These are phyloP conservation scores for Corbicula japonica DNA, from an alignment of 2,888 invertebrate genomes.

Conservation along the genomic window DNA sequence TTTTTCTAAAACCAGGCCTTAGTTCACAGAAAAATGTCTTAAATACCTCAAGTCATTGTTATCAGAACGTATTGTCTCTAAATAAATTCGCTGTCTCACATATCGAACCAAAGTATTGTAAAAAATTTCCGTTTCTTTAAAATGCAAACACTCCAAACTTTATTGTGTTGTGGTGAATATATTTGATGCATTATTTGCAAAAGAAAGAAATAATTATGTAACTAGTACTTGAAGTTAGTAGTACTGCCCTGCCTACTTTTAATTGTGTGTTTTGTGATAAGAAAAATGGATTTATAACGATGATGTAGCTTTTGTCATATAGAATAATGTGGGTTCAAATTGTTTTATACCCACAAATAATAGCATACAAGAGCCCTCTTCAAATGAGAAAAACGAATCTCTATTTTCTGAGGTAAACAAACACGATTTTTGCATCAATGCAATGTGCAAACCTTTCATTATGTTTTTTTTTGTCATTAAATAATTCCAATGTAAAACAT, in stretches of 20 bases:
- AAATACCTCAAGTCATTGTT: constrained; percentile 22
- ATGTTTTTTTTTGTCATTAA: too few species aligned
- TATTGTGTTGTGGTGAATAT: constrained; percentile 40
- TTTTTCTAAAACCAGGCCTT: constrained; percentile 26
- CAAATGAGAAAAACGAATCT: too few species aligned
- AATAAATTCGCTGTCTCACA: constrained; percentile 14
- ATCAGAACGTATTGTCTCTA: constrained; percentile 16
- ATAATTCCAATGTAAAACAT: too few species aligned
- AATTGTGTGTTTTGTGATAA: constrained; percentile 49
- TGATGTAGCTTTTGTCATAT: constrained; percentile 40
- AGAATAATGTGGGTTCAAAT: constrained; percentile 22
- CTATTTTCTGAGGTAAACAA: too few species aligned
- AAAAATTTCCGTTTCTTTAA: constrained; percentile 55
- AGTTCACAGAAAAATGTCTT: constrained; percentile 22
- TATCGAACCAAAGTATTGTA: constrained; percentile 38
- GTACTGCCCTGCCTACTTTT: constrained; percentile 30
- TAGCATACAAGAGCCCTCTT: too few species aligned
- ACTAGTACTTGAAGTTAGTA: constrained; percentile 27
- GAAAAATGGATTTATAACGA: constrained; percentile 45
- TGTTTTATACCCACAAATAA: too few species aligned
- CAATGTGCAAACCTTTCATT: too few species aligned
- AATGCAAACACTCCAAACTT: constrained; percentile 42
- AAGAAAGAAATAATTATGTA: constrained; percentile 48
- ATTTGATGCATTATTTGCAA: constrained; percentile 16
- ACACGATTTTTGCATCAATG: too few species aligned